Percentiles rank a stretch among this genome's conserved stretches.
Evolutionary conservation across 2,113 vertebrate genomes (phyloP).

Genomic region (Oostethus manadensis): DNA sequence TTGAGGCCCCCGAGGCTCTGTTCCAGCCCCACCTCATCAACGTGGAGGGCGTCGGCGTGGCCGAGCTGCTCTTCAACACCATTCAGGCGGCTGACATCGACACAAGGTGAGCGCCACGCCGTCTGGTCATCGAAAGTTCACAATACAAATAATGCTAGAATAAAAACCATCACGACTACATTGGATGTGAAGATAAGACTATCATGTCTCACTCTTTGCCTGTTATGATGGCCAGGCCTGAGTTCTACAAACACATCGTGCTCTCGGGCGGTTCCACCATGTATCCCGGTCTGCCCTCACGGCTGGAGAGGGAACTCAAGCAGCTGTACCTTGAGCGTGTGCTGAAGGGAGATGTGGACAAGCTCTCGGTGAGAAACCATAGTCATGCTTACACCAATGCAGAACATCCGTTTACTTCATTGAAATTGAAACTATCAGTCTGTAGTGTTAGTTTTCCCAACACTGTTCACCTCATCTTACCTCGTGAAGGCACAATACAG

Average conservation of each 20-base stretch:
- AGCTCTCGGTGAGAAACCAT: constrained; percentile 85
- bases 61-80: constrained; percentile 97
- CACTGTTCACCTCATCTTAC: too few species aligned
- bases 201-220: background rate
- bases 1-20: constrained; percentile 95
- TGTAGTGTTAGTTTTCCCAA: too few species aligned
- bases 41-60: constrained; percentile 95
- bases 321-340: constrained; percentile 97
- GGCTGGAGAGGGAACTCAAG: constrained; percentile 94
- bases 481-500: background rate
- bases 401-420: background rate
- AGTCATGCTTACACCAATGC: background rate
- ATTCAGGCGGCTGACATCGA: constrained; percentile 98
- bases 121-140: too few species aligned
- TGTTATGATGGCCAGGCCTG: constrained; percentile 70
- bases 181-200: background rate
- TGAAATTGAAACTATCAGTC: too few species aligned
- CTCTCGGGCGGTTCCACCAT: constrained; percentile 97
- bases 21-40: constrained; percentile 99
- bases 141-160: background rate
- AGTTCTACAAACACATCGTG: constrained; percentile 99
- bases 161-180: too few species aligned
- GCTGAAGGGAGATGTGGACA: constrained; percentile 96
- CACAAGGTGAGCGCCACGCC: constrained; percentile 78
- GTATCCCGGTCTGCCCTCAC: constrained; percentile 94